phyloP scores from a whole-genome alignment of 2,888 invertebrate species.

The Carterocephalus palaemon region DNA sequence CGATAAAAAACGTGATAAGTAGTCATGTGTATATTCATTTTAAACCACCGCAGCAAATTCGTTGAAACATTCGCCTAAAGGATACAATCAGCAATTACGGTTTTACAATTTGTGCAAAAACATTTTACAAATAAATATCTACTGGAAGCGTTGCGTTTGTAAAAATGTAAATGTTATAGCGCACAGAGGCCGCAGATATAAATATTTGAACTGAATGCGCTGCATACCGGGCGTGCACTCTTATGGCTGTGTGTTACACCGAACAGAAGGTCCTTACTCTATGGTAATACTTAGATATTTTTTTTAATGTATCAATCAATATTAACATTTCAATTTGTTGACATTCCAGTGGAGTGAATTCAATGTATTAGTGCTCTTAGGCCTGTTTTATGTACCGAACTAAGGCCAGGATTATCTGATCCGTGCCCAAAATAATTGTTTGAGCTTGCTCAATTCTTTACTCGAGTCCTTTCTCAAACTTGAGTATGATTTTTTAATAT shows the following conservation, averaged over 20 bases:
- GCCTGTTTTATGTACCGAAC: too few relatives aligned
- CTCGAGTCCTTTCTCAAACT: too few relatives aligned
- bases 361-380: too few relatives aligned
- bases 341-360: too few relatives aligned
- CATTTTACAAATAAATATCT: conserved; percentile 11
- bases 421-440: neutral
- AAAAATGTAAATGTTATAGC: conserved; percentile 75
- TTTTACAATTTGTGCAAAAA: conserved; percentile 16
- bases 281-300: neutral
- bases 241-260: neutral
- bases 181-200: conserved; percentile 50
- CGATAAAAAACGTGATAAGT: too few relatives aligned
- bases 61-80: neutral
- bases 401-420: neutral
- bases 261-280: neutral
- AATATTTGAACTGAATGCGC: conserved; percentile 65
- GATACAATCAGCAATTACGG: conserved; percentile 10
- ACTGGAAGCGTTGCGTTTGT: conserved; percentile 45
- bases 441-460: neutral
- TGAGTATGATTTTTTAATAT: neutral
- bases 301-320: neutral
- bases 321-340: neutral
- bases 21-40: too few relatives aligned
- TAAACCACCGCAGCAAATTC: too few relatives aligned
- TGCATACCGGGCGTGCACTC: conserved; percentile 10